These are phyloP conservation scores for Drosophila subobscura DNA, from an alignment of 1,140 invertebrate genomes.

Conservation along the genomic window DNA sequence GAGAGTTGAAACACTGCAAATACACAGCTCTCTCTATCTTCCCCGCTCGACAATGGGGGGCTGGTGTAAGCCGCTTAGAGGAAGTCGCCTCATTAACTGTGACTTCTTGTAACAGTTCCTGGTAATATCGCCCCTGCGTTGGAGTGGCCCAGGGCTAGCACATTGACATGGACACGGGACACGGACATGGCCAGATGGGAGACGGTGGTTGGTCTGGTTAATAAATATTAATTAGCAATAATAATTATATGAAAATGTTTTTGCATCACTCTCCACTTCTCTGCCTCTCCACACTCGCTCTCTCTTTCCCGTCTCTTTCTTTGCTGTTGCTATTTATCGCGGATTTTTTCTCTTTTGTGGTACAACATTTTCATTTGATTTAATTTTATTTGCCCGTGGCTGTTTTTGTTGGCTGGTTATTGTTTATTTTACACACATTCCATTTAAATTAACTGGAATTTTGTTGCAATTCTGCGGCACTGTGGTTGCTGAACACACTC, in stretches of 20 bases:
- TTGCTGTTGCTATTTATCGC: too few relatives aligned
- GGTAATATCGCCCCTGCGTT: constrained; percentile 2
- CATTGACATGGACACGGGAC: constrained; percentile 6
- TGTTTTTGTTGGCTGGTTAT: constrained; percentile 26
- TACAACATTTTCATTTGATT: constrained; percentile 28
- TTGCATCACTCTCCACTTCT: neutral
- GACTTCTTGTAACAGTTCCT: constrained; percentile 11
- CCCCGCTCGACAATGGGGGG: neutral
- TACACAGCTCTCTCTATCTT: neutral
- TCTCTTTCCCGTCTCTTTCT: constrained; percentile 12
- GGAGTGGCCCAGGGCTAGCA: neutral
- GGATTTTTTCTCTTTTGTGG: constrained; percentile 1
- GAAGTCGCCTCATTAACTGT: constrained; percentile 48
- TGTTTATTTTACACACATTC: constrained; percentile 51
- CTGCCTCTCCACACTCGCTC: neutral
- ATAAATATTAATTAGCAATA: constrained; percentile 77
- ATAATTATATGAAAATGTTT: constrained; percentile 67
- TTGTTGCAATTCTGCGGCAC: constrained; percentile 27
- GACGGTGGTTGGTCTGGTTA: constrained; percentile 27
- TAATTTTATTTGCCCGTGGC: constrained; percentile 12
- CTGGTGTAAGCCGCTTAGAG: constrained; percentile 41
- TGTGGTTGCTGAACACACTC: constrained; percentile 21
- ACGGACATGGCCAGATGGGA: too few relatives aligned
- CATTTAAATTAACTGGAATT: constrained; percentile 65
- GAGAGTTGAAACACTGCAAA: constrained; percentile 2